Percentiles rank a stretch among this genome's conserved stretches.
Conservation (phyloP, 2,888 invertebrate genomes). For the Caenorhabditis parvicauda region DNA sequence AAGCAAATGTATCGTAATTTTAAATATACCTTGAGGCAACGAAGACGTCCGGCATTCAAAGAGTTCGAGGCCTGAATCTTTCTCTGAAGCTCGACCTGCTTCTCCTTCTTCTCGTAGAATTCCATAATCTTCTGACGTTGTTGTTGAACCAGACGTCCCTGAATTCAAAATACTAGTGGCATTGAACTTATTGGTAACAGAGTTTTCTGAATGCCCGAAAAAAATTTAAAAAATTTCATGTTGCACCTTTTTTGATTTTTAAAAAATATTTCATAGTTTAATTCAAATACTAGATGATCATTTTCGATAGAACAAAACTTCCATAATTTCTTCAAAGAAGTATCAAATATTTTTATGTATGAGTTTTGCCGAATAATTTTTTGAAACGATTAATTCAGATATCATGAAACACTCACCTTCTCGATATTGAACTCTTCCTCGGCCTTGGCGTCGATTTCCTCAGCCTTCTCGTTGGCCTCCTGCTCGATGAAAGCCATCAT, state of each 20-base stretch:
- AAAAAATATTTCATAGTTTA: background rate
- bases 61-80: constrained; percentile 99
- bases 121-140: constrained; percentile 99
- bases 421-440: constrained; percentile 99
- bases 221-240: background rate
- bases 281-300: too few relatives aligned
- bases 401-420: constrained; percentile 69
- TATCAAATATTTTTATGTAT: too few relatives aligned
- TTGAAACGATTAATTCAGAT: background rate
- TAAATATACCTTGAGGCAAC: constrained; percentile 75
- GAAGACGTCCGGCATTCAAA: constrained; percentile 94
- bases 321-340: too few relatives aligned
- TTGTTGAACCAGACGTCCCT: constrained; percentile 91
- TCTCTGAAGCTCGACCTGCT: constrained; percentile 96
- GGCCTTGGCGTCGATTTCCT: constrained; percentile 99
- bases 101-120: constrained; percentile 96
- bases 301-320: too few relatives aligned
- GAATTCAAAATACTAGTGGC: constrained; percentile 3
- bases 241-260: constrained; percentile 2
- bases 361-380: background rate
- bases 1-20: background rate
- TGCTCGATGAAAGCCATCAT: constrained; percentile 99
- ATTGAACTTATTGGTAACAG: background rate
- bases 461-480: constrained; percentile 98
- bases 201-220: background rate